Evolutionary conservation across 2,797 vertebrate genomes (phyloP).

Genomic region (Danio jaintianensis): DNA sequence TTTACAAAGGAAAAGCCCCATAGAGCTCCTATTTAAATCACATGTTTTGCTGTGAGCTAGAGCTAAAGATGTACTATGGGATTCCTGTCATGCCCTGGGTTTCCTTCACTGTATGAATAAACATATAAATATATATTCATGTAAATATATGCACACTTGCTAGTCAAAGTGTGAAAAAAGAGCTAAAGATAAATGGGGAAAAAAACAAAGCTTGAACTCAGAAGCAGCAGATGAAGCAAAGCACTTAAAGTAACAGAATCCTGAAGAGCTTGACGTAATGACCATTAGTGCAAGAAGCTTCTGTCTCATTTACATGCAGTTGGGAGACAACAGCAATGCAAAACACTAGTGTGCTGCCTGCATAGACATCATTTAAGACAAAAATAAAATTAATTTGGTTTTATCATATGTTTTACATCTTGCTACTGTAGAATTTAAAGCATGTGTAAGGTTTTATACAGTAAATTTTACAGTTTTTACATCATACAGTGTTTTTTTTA

Average conservation of each 20-base stretch:
- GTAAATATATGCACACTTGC: constrained; percentile 1
- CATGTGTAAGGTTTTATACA: too few species aligned
- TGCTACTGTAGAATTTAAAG: too few species aligned
- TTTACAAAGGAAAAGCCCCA: constrained; percentile 10
- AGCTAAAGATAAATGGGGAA: not conserved
- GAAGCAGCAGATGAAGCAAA: constrained; percentile 40
- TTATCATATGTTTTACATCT: too few species aligned
- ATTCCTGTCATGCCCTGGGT: not conserved
- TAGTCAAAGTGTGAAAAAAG: not conserved
- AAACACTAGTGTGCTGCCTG: not conserved
- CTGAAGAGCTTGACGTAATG: not conserved
- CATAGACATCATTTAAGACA: not conserved
- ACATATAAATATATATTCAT: not conserved
- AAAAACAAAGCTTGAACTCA: constrained; percentile 18
- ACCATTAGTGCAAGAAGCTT: not conserved
- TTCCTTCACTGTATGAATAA: constrained; percentile 18
- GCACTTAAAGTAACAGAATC: constrained; percentile 25
- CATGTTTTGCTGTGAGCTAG: constrained; percentile 6
- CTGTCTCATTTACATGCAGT: not conserved
- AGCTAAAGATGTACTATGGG: not conserved
- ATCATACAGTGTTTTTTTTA: too few species aligned
- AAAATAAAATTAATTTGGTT: not conserved
- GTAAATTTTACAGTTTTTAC: too few species aligned
- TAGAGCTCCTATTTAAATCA: not conserved
- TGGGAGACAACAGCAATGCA: not conserved